Conservation (phyloP, 2,113 vertebrate species). For the Terrapene triunguis region DNA sequence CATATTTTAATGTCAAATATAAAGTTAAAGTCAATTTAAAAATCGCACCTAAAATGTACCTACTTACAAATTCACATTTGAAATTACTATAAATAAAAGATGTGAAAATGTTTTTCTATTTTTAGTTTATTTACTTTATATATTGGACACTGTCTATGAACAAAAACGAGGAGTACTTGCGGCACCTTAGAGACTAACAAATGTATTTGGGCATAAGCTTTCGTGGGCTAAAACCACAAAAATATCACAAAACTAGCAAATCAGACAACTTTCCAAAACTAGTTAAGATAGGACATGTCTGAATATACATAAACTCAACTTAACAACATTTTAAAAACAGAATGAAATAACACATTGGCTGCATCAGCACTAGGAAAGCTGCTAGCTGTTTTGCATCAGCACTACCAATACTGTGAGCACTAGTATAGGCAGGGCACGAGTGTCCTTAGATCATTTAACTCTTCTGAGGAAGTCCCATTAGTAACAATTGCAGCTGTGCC, state of each 20-base stretch:
- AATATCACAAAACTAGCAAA: background rate
- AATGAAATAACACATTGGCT: background rate
- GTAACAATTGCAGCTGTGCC: background rate
- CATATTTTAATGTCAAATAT: background rate
- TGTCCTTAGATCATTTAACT: background rate
- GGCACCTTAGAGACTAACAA: too few species aligned
- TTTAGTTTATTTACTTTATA: background rate
- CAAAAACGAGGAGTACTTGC: background rate
- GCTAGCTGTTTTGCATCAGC: background rate
- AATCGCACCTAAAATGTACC: background rate
- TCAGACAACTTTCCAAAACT: background rate
- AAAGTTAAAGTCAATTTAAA: background rate
- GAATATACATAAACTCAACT: background rate
- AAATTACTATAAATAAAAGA: background rate
- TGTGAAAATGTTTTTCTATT: background rate
- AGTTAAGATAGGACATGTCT: background rate
- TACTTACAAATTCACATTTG: background rate
- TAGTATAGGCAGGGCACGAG: background rate
- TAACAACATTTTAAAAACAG: background rate
- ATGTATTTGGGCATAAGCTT: too few species aligned
- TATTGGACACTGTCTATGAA: background rate
- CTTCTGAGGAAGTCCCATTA: background rate
- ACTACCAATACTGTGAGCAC: background rate
- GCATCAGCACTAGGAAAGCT: background rate
- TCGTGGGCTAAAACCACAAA: background rate